Conservation (phyloP, 1,140 invertebrate species). For the Anoplolepis gracilipes region DNA sequence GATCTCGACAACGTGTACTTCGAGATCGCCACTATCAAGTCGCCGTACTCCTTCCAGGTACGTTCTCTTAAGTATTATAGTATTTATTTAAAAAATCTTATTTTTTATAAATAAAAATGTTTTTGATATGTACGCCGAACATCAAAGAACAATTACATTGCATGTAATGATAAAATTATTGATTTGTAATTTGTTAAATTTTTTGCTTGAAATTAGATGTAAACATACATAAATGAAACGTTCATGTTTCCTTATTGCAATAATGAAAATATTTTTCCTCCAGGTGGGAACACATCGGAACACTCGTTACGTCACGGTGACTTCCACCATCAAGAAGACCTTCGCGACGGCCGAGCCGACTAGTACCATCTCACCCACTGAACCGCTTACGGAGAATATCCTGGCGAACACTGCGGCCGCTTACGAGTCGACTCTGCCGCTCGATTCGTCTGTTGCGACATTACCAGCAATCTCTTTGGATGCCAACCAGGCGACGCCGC, state of each 20-base stretch:
- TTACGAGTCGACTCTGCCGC: conserved; percentile 89
- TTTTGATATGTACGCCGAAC: background rate
- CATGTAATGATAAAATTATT: background rate
- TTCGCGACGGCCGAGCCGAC: conserved; percentile 88
- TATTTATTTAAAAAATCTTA: background rate
- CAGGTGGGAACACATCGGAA: conserved; percentile 95
- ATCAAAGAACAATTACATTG: background rate
- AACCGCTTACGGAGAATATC: conserved; percentile 94
- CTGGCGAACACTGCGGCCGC: conserved; percentile 91
- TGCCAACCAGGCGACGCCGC: conserved; percentile 91
- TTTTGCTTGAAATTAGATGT: background rate
- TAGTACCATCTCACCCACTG: conserved; percentile 87
- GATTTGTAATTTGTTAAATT: background rate
- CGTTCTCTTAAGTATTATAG: background rate
- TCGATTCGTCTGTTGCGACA: conserved; percentile 93
- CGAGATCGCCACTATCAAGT: conserved; percentile 95
- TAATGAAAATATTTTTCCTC: conserved; percentile 71
- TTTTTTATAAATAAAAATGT: background rate
- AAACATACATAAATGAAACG: background rate
- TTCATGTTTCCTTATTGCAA: background rate
- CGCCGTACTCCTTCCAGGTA: conserved; percentile 95
- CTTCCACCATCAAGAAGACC: conserved; percentile 92
- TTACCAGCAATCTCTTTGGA: conserved; percentile 92
- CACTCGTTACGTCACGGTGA: conserved; percentile 94
- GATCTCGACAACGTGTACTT: conserved; percentile 94